A percentile compares a stretch with the other conserved stretches of the same genome.
phyloP scores from a whole-genome alignment of 2,113 vertebrate genomes.

The Deroptyus accipitrinus region DNA sequence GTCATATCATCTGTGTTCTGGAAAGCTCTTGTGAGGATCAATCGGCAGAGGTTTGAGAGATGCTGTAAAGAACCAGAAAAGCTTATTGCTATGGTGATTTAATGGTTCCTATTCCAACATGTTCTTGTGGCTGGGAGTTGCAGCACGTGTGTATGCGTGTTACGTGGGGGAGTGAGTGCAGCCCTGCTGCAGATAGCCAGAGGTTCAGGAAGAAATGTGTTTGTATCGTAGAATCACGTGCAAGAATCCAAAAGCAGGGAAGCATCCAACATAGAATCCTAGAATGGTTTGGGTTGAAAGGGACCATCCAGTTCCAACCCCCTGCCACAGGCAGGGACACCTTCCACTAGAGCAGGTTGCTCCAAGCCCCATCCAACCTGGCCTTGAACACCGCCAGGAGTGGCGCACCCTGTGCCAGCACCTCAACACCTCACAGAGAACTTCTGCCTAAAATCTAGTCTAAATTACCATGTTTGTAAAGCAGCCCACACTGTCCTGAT shows the following conservation, averaged over 20 bases:
- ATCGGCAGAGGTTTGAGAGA: neutral
- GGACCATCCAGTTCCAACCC: neutral
- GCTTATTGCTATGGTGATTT: neutral
- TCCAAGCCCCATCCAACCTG: neutral
- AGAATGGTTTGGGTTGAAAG: neutral
- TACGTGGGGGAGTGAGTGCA: neutral
- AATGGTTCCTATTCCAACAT: neutral
- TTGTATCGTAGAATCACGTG: neutral
- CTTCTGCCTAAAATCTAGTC: neutral
- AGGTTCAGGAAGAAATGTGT: neutral
- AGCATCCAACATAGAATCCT: neutral
- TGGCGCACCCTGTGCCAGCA: neutral
- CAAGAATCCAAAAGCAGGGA: neutral
- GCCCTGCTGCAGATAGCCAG: fast-evolving
- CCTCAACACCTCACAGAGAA: neutral
- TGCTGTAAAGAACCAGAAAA: neutral
- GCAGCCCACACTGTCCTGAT: fast-evolving
- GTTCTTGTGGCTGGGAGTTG: neutral
- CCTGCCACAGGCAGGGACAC: neutral
- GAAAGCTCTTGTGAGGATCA: neutral
- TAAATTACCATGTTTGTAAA: neutral
- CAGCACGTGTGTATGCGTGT: fast-evolving
- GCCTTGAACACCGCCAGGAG: neutral
- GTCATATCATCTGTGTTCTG: neutral
- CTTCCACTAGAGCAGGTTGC: neutral